Evolutionary conservation across 92 coral and sea anemone species (phyloP).

Genomic region (Paramuricea clavata): DNA sequence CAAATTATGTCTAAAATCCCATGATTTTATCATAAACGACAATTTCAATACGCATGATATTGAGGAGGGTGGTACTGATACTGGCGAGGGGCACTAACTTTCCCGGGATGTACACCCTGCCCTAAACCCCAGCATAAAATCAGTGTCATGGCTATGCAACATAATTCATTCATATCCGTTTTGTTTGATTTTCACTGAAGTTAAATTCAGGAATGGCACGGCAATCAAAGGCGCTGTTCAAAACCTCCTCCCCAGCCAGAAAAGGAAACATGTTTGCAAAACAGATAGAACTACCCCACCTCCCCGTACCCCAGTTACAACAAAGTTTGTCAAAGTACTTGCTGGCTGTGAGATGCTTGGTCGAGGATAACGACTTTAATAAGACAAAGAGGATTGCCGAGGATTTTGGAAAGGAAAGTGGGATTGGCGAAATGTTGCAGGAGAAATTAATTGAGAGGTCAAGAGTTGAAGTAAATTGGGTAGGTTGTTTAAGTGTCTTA

Average conservation of each 20-base stretch:
- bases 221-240: slow-evolving; percentile 58
- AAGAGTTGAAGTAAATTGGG: slow-evolving; percentile 88
- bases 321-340: slow-evolving; percentile 95
- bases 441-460: slow-evolving; percentile 79
- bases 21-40: too few species aligned
- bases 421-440: slow-evolving; percentile 88
- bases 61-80: too few species aligned
- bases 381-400: slow-evolving; percentile 79
- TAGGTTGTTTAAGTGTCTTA: too few species aligned
- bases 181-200: slow-evolving; percentile 1
- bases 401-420: slow-evolving; percentile 85
- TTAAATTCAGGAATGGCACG: slow-evolving; percentile 31
- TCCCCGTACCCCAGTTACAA: slow-evolving; percentile 91
- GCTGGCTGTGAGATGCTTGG: slow-evolving; percentile 78
- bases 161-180: too few species aligned
- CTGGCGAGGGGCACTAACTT: too few species aligned
- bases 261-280: slow-evolving; percentile 86
- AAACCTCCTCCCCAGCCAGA: slow-evolving; percentile 55
- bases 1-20: too few species aligned
- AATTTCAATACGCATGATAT: too few species aligned
- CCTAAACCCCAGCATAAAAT: too few species aligned
- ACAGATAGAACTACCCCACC: slow-evolving; percentile 84
- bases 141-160: too few species aligned
- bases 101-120: too few species aligned
- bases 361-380: slow-evolving; percentile 85